Conservation (phyloP, 2,888 invertebrate species). For the Siphlonurus alternatus region DNA sequence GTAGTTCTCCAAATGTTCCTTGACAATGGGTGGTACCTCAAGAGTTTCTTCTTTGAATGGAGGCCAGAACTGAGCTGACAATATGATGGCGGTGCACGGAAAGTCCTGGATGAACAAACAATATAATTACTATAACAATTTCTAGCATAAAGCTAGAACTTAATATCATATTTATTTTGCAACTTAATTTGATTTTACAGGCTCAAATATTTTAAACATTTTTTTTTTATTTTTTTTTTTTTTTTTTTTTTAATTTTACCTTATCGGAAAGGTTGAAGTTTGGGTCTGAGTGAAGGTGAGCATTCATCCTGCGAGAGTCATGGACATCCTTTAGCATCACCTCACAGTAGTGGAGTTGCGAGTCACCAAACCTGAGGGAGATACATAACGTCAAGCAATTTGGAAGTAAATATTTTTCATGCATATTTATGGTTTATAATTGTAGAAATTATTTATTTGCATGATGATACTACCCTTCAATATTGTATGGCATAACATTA, state of each 20-base stretch:
- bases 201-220: neutral
- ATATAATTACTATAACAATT: too few relatives aligned
- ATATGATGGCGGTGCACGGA: slow-evolving; percentile 64
- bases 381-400: too few relatives aligned
- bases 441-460: neutral
- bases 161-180: too few relatives aligned
- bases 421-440: neutral
- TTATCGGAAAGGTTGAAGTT: neutral
- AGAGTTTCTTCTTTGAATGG: slow-evolving; percentile 87
- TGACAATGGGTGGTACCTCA: slow-evolving; percentile 64
- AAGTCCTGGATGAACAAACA: slow-evolving; percentile 29
- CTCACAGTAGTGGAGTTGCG: slow-evolving; percentile 92
- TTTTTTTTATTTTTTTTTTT: neutral
- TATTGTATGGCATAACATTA: too few relatives aligned
- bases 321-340: slow-evolving; percentile 96
- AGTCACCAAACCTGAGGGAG: slow-evolving; percentile 65
- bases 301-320: slow-evolving; percentile 87
- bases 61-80: slow-evolving; percentile 99
- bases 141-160: too few relatives aligned
- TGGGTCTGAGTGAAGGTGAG: slow-evolving; percentile 59
- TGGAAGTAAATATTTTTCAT: neutral
- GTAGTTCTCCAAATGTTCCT: slow-evolving; percentile 65
- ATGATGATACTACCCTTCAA: too few relatives aligned
- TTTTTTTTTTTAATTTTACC: slow-evolving; percentile 12
- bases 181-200: too few relatives aligned